Base-by-base conservation (phyloP, 2,888 invertebrate genomes). In the Macrosoma leucophasiata region DNA sequence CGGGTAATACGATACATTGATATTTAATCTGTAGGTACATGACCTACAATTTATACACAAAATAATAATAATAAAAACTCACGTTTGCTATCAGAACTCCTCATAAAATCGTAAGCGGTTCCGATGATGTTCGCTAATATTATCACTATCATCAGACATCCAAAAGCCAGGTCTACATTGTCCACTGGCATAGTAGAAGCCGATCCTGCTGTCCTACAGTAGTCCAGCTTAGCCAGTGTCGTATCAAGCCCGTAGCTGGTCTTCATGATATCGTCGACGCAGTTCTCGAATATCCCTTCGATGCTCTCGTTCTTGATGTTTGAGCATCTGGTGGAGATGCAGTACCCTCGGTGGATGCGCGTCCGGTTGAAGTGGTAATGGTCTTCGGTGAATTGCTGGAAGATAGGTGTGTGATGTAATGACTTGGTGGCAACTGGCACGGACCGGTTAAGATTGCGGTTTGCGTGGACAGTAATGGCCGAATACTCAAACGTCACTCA, bases 271-370 rank as follows among this genome's bases (percentile, higher is more conserved):
- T 50, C 41, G 14, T 42, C 39, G 15, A 55, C 46, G 36, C 55
- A 55, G 8, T 43, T 37, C 12, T 44, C 41, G 36, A 52, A 55
- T 13, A 37, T 33, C 8, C 33, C 13, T 9, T 4, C 40, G 22
- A 18, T 18, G 8, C n/a, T 32, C 33, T 15, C 35, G 21, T 18
- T 33, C 13, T 19, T 28, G 10, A 46, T 41, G 33, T 49, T 45
- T 1, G 30, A 20, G 28, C 59, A 59, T 7, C 43, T 47, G 4
- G 26, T 27, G 13, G 35, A 41, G 14, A 58, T 19, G 39, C 59
- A 59, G 29, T 46, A 43, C 2, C 59, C 59, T 6, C 59, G 51
- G 33, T 55, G 47, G 10, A 58, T 41, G 1, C 41, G 30, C 2
- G 52, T 48, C 28, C 47, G 51, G 35, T 59, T 58, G 45, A 55